A percentile compares a stretch with the other conserved stretches of the same genome.
phyloP scores from a whole-genome alignment of 1,140 invertebrate species.

The Sycophaga agraensis region DNA sequence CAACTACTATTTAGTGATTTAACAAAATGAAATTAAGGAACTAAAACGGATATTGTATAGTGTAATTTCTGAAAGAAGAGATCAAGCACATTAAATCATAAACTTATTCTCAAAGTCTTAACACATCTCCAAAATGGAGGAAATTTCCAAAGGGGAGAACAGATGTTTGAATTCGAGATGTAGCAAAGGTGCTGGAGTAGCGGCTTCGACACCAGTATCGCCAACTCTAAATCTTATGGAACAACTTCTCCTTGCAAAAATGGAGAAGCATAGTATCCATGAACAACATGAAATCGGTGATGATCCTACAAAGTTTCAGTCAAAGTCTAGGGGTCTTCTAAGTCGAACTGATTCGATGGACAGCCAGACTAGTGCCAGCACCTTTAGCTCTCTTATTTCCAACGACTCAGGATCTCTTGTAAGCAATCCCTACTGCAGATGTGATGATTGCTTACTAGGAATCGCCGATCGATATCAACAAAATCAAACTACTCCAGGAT shows the following conservation, averaged over 20 bases:
- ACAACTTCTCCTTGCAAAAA: conserved; percentile 73
- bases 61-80: no score
- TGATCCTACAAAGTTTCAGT: conserved; percentile 7
- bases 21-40: no score
- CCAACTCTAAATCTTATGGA: conserved; percentile 71
- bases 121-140: no score
- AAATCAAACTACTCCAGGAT: conserved; percentile 55
- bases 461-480: conserved; percentile 74
- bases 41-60: no score
- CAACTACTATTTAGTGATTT: no score
- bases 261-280: conserved; percentile 59
- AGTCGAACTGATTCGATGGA: conserved; percentile 76
- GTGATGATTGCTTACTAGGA: conserved; percentile 80
- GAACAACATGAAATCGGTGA: conserved; percentile 27
- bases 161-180: conserved; percentile 7
- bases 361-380: conserved; percentile 73
- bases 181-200: no score
- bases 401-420: conserved; percentile 57
- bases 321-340: conserved; percentile 46
- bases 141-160: neutral
- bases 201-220: conserved; percentile 48
- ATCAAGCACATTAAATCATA: no score
- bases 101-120: no score
- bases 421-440: conserved; percentile 64
- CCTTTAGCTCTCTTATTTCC: conserved; percentile 63